Base-by-base conservation (phyloP, 1,140 invertebrate genomes). In the Trichogramma pretiosum region DNA sequence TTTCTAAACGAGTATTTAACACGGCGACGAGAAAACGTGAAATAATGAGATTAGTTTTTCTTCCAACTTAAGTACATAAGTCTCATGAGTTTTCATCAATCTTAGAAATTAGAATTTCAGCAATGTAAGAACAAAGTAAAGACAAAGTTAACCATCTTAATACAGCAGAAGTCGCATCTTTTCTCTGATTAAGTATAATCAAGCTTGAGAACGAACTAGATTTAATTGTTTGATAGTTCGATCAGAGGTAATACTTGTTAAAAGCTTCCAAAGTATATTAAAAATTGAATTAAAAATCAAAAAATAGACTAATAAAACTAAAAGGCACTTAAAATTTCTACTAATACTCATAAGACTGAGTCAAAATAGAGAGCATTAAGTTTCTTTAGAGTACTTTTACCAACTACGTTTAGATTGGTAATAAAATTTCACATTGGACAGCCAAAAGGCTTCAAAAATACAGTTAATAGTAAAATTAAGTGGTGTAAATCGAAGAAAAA, bases 311-410 rank as follows among this genome's bases (percentile, higher is more conserved):
- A 50, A n/a, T n/a, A n/a, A n/a, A n/a, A 35, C 42, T 46, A 40
- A 3, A 10, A 34, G 16, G 28, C 13, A 40, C 30, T 35, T 21
- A 22, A n/a, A n/a, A n/a, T n/a, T n/a, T n/a, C n/a, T n/a, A n/a
- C n/a, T n/a, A n/a, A n/a, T n/a, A n/a, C n/a, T n/a, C n/a, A n/a
- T n/a, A n/a, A n/a, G n/a, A n/a, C n/a, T n/a, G n/a, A n/a, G n/a
- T n/a, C 48, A 52, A 46, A 40, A 38, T 3, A 52, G 40, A 52
- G 50, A 52, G 50, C 50, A 43, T 35, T 30, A 9, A 32, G 5
- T 43, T 37, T n/a, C n/a, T n/a, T n/a, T n/a, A n/a, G n/a, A n/a
- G n/a, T n/a, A n/a, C n/a, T n/a, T n/a, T n/a, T n/a, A n/a, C n/a
- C n/a, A n/a, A n/a, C n/a, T n/a, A n/a, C n/a, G n/a, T n/a, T n/a